phyloP scores from a whole-genome alignment of 2,113 vertebrate species.

The Antidorcas marsupialis region DNA sequence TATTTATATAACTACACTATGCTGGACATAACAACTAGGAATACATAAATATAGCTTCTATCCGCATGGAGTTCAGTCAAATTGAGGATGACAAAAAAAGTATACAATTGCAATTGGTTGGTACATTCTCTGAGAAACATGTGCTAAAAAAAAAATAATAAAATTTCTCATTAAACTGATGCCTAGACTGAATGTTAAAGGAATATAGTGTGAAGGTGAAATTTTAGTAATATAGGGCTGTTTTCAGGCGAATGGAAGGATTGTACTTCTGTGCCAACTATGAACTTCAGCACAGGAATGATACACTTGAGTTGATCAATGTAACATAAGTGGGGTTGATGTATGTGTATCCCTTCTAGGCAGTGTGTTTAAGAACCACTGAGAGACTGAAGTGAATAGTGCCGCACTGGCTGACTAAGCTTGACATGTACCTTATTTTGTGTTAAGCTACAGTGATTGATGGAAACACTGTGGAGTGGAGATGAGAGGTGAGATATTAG shows the following conservation, averaged over 20 bases:
- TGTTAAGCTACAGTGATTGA: background rate
- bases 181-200: background rate
- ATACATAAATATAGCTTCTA: background rate
- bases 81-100: background rate
- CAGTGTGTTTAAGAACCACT: background rate
- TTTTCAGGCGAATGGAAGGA: background rate
- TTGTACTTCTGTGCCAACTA: background rate
- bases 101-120: background rate
- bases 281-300: background rate
- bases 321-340: background rate
- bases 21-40: background rate
- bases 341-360: background rate
- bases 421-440: background rate
- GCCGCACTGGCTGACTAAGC: rapidly evolving
- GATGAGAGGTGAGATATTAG: background rate
- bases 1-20: background rate
- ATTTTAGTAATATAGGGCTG: background rate
- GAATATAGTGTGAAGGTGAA: background rate
- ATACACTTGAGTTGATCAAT: background rate
- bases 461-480: background rate
- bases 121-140: background rate
- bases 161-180: background rate
- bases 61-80: background rate
- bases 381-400: background rate
- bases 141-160: background rate